Percentiles rank a stretch among this genome's conserved stretches.
phyloP scores from a whole-genome alignment of 2,113 vertebrate genomes.

The Geothlypis trichas region DNA sequence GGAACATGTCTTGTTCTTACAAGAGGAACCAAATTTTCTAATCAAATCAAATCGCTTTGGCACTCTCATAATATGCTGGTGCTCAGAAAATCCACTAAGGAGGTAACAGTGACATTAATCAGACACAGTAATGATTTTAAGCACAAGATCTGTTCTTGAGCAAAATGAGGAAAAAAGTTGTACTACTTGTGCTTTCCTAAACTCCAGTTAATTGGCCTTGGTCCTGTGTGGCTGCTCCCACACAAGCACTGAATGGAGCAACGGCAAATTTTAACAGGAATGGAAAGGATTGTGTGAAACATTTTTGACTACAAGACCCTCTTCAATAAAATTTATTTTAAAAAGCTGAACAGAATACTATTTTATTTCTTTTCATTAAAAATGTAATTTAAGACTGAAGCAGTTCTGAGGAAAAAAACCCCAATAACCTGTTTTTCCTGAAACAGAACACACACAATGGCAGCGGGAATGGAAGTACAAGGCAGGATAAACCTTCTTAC shows the following conservation, averaged over 20 bases:
- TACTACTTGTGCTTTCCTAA: conserved; percentile 2
- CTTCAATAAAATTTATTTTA: background rate
- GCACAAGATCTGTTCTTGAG: conserved; percentile 50
- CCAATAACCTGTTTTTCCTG: background rate
- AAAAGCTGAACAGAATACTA: conserved; percentile 9
- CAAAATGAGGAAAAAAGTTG: conserved; percentile 26
- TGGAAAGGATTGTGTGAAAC: background rate
- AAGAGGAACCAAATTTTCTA: conserved; percentile 73
- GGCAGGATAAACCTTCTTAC: conserved; percentile 63
- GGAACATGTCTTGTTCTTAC: conserved; percentile 57
- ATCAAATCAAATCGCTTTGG: conserved; percentile 73
- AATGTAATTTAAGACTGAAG: background rate
- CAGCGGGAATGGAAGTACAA: conserved; percentile 12
- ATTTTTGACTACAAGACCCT: background rate
- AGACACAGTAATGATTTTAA: conserved; percentile 60
- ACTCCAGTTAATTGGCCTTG: conserved; percentile 61
- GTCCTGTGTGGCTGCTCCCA: conserved; percentile 22
- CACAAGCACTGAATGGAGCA: conserved; percentile 28
- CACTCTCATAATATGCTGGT: conserved; percentile 58
- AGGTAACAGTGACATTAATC: conserved; percentile 71
- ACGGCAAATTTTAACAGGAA: background rate
- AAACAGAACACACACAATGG: background rate
- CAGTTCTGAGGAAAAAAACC: background rate
- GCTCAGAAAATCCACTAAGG: conserved; percentile 65
- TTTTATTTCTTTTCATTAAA: background rate